Evolutionary conservation across 2,797 vertebrate genomes (phyloP).

Genomic region (Poecilia picta): DNA sequence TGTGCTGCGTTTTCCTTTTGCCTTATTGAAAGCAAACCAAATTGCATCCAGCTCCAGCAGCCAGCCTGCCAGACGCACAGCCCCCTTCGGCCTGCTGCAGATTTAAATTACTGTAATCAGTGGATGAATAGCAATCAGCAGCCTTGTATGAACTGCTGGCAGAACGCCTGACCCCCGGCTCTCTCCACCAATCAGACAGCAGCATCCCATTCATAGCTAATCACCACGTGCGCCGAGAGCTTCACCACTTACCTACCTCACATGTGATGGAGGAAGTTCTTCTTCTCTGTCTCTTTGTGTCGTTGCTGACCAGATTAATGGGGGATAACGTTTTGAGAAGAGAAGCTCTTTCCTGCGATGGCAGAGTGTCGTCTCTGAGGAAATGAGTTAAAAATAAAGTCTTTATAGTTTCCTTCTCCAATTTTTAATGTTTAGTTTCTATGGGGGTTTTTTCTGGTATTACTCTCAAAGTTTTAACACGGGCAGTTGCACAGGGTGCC

Average conservation of each 20-base stretch:
- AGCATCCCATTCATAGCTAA: slow-evolving; percentile 69
- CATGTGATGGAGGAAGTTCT: slow-evolving; percentile 65
- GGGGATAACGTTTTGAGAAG: slow-evolving; percentile 35
- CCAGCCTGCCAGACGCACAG: slow-evolving; percentile 55
- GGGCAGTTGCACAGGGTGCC: background rate
- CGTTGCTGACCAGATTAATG: slow-evolving; percentile 51
- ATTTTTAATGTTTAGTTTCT: background rate
- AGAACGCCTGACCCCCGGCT: slow-evolving; percentile 65
- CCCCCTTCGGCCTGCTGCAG: slow-evolving; percentile 61
- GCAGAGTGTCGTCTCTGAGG: slow-evolving; percentile 8
- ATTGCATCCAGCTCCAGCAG: slow-evolving; percentile 30
- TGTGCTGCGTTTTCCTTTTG: background rate
- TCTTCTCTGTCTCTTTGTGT: slow-evolving; percentile 52
- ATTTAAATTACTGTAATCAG: slow-evolving; percentile 81
- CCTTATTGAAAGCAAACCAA: slow-evolving; percentile 10
- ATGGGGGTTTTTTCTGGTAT: background rate
- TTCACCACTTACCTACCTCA: slow-evolving; percentile 56
- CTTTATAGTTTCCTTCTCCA: background rate
- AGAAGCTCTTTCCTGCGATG: slow-evolving; percentile 47
- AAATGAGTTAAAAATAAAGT: slow-evolving; percentile 33
- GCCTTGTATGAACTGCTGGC: slow-evolving; percentile 69
- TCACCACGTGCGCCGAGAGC: slow-evolving; percentile 55
- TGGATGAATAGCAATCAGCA: slow-evolving; percentile 82
- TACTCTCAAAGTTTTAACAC: background rate
- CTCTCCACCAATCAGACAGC: slow-evolving; percentile 68